Evolutionary conservation across 2,888 invertebrate genomes (phyloP), one percentile per base, ranked within the genome.

Genomic region (Diachrysia chrysitis): DNA sequence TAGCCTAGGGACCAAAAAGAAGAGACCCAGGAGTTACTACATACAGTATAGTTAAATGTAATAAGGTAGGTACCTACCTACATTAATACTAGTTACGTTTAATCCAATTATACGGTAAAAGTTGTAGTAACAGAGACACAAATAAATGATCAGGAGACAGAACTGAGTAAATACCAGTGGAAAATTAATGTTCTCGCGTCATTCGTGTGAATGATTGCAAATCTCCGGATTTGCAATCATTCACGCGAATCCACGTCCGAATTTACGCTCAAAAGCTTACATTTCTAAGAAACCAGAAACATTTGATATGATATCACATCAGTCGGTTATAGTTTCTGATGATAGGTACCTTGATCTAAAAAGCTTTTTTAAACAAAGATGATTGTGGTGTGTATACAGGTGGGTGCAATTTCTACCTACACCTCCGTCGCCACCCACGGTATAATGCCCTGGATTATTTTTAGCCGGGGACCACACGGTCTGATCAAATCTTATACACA

Each of bases 401-500:
- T 51, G 19, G 48, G 21, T 51, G 48, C 48, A 51, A 19, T 51
- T 51, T 21, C 48, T n/a, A 70, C 48, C 66, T 53, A 37, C 53
- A 59, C 71, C 59, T 53, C 29, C 56, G 56, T 53, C 59, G 51
- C 21, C 46, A 63, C 23, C 59, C 56, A 35, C 64, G 59, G 77
- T 3, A 12, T 53, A 53, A 46, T 23, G 54, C n/a, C 48, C n/a
- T 17, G 48, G 58, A 57, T 71, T 72, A 72, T 72, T 77, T 72
- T 72, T 72, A 76, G 72, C 53, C 23, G 46, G 71, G 53, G 72
- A 71, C 72, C 72, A 77, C 77, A 72, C 77, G 72, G 72, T 77
- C 72, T 76, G 51, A 73, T 55, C 58, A 64, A 73, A 78, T 61
- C 63, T 63, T 59, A 58, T 48, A 67, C 14, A n/a, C 37, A 54